These are phyloP conservation scores for Sebastes dallii DNA, from an alignment of 2,797 vertebrate species.

Conservation along the genomic window DNA sequence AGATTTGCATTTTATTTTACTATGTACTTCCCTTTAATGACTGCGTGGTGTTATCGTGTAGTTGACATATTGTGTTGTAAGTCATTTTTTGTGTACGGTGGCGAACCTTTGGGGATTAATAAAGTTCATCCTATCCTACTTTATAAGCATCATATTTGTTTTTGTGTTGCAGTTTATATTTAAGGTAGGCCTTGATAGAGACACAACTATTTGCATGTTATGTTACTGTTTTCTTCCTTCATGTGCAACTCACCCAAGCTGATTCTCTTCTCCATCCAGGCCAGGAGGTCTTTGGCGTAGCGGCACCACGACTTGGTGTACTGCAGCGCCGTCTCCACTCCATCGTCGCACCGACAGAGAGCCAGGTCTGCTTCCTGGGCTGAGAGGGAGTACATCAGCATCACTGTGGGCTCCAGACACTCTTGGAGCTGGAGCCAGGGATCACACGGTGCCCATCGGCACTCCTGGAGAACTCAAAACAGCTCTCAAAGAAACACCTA, in stretches of 20 bases:
- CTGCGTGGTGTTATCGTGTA: too few relatives aligned
- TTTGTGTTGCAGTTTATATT: neutral
- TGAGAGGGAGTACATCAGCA: slow-evolving; percentile 83
- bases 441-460: slow-evolving; percentile 26
- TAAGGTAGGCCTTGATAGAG: neutral
- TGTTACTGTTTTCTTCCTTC: neutral
- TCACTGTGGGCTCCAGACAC: slow-evolving; percentile 60
- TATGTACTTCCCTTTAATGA: too few relatives aligned
- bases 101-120: too few relatives aligned
- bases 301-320: slow-evolving; percentile 94
- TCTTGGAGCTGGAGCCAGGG: slow-evolving; percentile 29
- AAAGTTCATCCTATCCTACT: neutral
- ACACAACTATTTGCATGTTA: slow-evolving; percentile 1
- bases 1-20: neutral
- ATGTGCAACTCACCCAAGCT: slow-evolving; percentile 80
- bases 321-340: slow-evolving; percentile 89
- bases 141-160: neutral
- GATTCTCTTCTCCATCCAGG: slow-evolving; percentile 92
- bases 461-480: slow-evolving; percentile 7
- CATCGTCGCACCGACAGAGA: slow-evolving; percentile 86
- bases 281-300: slow-evolving; percentile 92
- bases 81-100: too few relatives aligned
- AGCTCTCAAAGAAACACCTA: slow-evolving; percentile 12
- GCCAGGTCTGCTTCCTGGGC: slow-evolving; percentile 88
- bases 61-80: too few relatives aligned